These are phyloP conservation scores for Stenurella melanura DNA, from an alignment of 2,888 invertebrate genomes.

Conservation along the genomic window DNA sequence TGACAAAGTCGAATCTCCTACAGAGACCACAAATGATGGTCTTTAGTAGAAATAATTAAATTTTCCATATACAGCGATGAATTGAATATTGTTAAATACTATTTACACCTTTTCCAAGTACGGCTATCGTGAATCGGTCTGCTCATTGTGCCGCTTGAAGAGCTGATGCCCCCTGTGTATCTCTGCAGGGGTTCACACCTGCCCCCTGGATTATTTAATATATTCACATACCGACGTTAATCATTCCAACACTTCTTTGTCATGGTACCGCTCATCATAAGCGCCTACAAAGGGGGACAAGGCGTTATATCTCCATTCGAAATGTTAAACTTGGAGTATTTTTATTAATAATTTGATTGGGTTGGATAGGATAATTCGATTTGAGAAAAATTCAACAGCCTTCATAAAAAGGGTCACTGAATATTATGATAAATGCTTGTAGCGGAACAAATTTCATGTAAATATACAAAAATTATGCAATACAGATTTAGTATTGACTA, in stretches of 20 bases:
- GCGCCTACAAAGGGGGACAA: constrained; percentile 25
- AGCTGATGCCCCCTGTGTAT: constrained; percentile 61
- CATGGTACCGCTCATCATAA: constrained; percentile 56
- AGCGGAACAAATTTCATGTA: too few species aligned
- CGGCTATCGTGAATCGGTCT: constrained; percentile 16
- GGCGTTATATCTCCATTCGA: not conserved
- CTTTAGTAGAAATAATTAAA: not conserved
- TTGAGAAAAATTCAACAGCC: too few species aligned
- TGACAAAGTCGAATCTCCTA: too few species aligned
- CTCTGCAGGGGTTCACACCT: constrained; percentile 67
- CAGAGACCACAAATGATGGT: not conserved
- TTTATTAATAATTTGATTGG: too few species aligned
- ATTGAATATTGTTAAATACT: constrained; percentile 1
- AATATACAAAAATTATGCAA: too few species aligned
- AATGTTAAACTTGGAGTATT: too few species aligned
- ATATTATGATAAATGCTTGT: too few species aligned
- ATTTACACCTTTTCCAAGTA: not conserved
- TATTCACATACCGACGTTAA: constrained; percentile 73
- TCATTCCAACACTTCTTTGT: constrained; percentile 71
- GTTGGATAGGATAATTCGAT: too few species aligned
- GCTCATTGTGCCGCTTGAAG: constrained; percentile 54
- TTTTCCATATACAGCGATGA: not conserved
- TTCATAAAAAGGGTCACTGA: too few species aligned
- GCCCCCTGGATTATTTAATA: constrained; percentile 71
- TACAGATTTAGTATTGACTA: too few species aligned